Conservation (phyloP, 1,140 invertebrate genomes). For the Halyomorpha halys region DNA sequence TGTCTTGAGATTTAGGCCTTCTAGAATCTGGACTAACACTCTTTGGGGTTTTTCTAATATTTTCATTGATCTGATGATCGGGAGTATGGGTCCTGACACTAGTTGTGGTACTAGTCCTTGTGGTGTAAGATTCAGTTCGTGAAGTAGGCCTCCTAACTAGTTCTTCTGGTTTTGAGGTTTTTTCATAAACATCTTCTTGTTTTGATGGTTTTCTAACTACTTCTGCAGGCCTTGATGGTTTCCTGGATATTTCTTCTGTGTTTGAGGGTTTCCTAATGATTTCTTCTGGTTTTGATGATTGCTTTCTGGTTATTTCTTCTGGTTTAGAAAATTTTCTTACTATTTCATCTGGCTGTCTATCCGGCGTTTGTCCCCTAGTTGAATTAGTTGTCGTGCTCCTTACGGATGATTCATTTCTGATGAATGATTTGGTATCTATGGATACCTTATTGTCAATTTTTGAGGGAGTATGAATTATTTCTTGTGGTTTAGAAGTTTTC, state of each 20-base stretch:
- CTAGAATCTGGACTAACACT: no score
- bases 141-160: background rate
- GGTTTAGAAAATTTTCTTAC: conserved; percentile 2
- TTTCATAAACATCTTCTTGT: background rate
- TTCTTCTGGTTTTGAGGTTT: background rate
- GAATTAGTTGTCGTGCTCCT: no score
- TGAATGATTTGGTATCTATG: no score
- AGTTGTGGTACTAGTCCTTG: background rate
- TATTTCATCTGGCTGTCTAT: no score
- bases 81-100: background rate
- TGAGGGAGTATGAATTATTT: no score
- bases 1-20: no score
- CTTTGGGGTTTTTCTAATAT: background rate
- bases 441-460: no score
- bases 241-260: background rate
- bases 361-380: no score
- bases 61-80: background rate
- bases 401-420: no score
- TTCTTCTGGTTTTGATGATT: conserved; percentile 15
- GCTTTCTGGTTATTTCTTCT: background rate
- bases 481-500: no score
- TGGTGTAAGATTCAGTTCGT: background rate
- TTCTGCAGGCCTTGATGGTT: background rate
- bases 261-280: background rate
- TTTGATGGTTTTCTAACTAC: background rate